A percentile compares a stretch with the other conserved stretches of the same genome.
These are phyloP conservation scores for Neria commutata DNA, from an alignment of 2,888 invertebrate species.

Conservation along the genomic window DNA sequence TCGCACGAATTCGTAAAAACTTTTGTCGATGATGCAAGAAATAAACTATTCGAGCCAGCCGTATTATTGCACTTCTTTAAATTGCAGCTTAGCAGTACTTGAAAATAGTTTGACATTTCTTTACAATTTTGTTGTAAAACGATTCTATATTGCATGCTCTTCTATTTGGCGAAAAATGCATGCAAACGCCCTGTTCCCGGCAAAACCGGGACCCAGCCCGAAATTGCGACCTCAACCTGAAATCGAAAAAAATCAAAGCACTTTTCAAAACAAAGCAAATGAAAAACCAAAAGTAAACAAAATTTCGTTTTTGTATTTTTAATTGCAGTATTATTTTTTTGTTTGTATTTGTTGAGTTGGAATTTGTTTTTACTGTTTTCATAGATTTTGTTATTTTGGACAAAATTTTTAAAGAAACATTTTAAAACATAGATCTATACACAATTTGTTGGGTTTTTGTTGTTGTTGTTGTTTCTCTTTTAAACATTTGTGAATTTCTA, in stretches of 20 bases:
- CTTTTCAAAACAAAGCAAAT: background rate
- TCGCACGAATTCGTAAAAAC: too few species aligned
- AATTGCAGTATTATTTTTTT: background rate
- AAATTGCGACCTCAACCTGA: too few species aligned
- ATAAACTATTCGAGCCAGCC: too few species aligned
- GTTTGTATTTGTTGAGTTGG: constrained; percentile 1
- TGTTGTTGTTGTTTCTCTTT: background rate
- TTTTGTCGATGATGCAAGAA: too few species aligned
- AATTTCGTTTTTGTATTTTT: background rate
- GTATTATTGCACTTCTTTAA: too few species aligned
- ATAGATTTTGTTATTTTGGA: constrained; percentile 7
- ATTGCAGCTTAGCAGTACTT: too few species aligned
- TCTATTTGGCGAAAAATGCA: too few species aligned
- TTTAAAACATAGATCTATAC: background rate
- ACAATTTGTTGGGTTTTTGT: background rate
- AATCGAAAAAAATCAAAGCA: background rate
- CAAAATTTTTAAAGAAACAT: background rate
- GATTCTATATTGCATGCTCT: too few species aligned
- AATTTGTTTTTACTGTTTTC: background rate
- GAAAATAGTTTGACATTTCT: too few species aligned
- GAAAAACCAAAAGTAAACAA: background rate
- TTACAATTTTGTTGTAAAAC: too few species aligned
- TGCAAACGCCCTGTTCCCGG: too few species aligned
- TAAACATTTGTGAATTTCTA: background rate
- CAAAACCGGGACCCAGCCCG: too few species aligned